These are phyloP conservation scores for Urocyon cinereoargenteus DNA, from an alignment of 2,797 vertebrate species.

Conservation along the genomic window DNA sequence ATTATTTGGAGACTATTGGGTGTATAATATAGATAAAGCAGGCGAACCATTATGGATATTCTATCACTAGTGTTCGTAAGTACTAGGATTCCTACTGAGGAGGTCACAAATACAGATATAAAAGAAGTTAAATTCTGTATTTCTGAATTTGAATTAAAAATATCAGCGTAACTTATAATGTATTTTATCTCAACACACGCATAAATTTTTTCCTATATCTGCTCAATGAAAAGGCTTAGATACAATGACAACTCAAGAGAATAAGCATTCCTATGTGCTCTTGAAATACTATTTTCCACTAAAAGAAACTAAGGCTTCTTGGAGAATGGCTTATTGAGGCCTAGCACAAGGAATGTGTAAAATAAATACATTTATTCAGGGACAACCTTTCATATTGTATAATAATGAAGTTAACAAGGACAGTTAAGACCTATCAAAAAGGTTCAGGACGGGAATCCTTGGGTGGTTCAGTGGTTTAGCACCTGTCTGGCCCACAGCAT, in stretches of 20 bases:
- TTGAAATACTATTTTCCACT: neutral
- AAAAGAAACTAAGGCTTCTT: neutral
- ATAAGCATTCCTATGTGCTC: neutral
- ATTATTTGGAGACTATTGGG: neutral
- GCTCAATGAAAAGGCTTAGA: neutral
- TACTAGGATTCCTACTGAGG: neutral
- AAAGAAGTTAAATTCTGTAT: neutral
- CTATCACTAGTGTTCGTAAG: neutral
- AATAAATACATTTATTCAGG: neutral
- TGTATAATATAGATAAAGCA: neutral
- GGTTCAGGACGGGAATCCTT: neutral
- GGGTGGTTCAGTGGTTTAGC: too few species aligned
- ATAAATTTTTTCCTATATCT: neutral
- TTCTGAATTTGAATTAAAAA: conserved; percentile 29
- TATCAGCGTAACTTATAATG: neutral
- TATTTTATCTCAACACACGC: neutral
- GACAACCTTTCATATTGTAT: neutral
- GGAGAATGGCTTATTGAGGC: neutral
- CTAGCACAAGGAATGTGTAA: neutral
- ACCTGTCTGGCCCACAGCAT: too few species aligned
- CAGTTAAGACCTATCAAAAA: neutral
- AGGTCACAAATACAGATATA: neutral
- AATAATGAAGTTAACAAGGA: neutral
- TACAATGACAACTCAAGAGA: neutral
- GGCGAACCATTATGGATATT: neutral